phyloP scores from a whole-genome alignment of 2,888 invertebrate genomes.

The Spilarctia lutea region DNA sequence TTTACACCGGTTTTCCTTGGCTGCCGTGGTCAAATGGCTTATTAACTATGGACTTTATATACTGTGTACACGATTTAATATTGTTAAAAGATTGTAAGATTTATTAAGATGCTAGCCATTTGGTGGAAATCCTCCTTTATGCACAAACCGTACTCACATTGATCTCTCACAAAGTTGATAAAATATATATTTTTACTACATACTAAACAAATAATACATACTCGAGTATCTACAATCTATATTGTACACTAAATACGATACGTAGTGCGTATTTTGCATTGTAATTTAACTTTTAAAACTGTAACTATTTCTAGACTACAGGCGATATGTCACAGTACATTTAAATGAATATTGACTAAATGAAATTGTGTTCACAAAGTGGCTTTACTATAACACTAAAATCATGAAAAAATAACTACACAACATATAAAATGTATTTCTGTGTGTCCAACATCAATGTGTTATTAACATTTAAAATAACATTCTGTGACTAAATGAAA shows the following conservation, averaged over 20 bases:
- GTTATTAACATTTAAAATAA: constrained; percentile 22
- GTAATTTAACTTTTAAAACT: background rate
- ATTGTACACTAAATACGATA: background rate
- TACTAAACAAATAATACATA: background rate
- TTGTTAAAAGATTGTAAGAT: no score
- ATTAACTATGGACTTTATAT: no score
- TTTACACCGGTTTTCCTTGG: no score
- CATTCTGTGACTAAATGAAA: constrained; percentile 13
- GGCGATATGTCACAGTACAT: background rate
- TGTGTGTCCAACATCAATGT: constrained; percentile 7
- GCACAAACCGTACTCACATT: background rate
- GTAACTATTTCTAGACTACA: background rate
- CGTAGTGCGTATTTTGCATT: background rate
- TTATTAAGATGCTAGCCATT: no score
- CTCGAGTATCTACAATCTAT: background rate
- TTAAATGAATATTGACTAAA: constrained; percentile 1
- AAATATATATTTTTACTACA: background rate
- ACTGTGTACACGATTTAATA: no score
- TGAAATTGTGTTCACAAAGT: constrained; percentile 11
- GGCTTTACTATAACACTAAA: constrained; percentile 5
- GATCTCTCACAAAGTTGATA: background rate
- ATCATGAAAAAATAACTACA: constrained; percentile 10
- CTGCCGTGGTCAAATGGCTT: no score
- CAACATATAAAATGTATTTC: constrained; percentile 17
- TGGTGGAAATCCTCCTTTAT: background rate